phyloP scores from a whole-genome alignment of 1,140 invertebrate genomes.

The Coelopa frigida region DNA sequence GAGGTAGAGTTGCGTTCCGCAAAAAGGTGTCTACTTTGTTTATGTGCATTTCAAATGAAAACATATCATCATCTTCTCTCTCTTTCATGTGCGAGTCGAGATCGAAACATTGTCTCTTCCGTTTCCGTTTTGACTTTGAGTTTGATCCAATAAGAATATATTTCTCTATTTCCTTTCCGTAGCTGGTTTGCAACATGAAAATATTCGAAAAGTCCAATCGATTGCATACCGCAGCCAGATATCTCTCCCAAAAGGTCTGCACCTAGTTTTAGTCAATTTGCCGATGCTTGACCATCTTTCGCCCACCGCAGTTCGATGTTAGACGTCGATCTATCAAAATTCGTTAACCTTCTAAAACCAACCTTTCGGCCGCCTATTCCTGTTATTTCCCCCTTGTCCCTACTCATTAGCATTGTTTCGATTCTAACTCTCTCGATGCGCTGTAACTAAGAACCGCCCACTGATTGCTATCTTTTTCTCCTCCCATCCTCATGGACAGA shows the following conservation, averaged over 20 bases:
- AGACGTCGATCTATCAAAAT: too few relatives aligned
- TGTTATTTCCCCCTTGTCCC: too few relatives aligned
- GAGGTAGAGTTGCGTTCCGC: slow-evolving; percentile 49
- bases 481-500: slow-evolving; percentile 47
- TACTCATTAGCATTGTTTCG: too few relatives aligned
- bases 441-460: too few relatives aligned
- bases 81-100: neutral
- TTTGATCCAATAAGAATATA: neutral
- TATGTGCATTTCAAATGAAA: neutral
- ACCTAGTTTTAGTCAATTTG: neutral
- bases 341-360: too few relatives aligned
- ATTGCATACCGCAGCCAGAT: slow-evolving; percentile 34
- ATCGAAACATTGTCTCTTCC: neutral
- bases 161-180: slow-evolving; percentile 15
- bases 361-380: too few relatives aligned
- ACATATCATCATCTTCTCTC: neutral
- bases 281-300: neutral
- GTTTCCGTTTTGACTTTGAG: slow-evolving; percentile 3
- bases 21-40: neutral
- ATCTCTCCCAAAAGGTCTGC: slow-evolving; percentile 40
- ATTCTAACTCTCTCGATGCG: too few relatives aligned
- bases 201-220: slow-evolving; percentile 32
- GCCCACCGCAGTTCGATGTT: too few relatives aligned
- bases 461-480: neutral
- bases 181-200: slow-evolving; percentile 29